phyloP scores from a whole-genome alignment of 2,797 vertebrate genomes.

The Champsocephalus gunnari region DNA sequence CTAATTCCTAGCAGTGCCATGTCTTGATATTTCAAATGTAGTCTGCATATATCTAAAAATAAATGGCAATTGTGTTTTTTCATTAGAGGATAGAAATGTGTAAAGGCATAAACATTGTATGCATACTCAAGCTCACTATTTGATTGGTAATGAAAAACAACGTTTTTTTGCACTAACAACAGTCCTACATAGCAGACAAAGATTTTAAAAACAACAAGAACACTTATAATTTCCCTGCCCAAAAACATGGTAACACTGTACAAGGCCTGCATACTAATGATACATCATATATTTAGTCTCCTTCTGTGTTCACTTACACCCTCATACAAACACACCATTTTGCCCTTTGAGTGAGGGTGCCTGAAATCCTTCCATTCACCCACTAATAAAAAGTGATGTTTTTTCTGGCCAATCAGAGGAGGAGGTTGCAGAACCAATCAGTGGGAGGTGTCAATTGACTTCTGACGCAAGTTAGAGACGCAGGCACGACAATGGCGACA shows the following conservation, averaged over 20 bases:
- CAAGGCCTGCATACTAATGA: neutral
- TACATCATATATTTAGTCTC: too few relatives aligned
- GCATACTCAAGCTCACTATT: neutral
- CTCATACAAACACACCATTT: neutral
- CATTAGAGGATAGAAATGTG: neutral
- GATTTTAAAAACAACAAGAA: neutral
- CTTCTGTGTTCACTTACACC: too few relatives aligned
- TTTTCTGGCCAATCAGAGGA: slow-evolving; percentile 9
- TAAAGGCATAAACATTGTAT: neutral
- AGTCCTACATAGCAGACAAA: neutral
- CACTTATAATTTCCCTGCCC: neutral
- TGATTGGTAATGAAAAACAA: neutral
- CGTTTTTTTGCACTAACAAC: neutral
- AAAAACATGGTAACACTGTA: neutral
- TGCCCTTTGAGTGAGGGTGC: too few relatives aligned
- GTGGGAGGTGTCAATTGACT: neutral
- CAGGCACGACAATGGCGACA: too few relatives aligned
- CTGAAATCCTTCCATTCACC: neutral
- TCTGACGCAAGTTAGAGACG: neutral
- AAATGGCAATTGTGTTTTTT: neutral
- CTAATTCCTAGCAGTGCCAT: neutral
- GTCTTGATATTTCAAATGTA: neutral
- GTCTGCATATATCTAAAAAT: neutral
- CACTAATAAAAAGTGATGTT: neutral
- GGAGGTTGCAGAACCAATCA: neutral